Percentiles rank a stretch among this genome's conserved stretches.
Conservation (phyloP, 2,888 invertebrate genomes). For the Netelia virgata region DNA sequence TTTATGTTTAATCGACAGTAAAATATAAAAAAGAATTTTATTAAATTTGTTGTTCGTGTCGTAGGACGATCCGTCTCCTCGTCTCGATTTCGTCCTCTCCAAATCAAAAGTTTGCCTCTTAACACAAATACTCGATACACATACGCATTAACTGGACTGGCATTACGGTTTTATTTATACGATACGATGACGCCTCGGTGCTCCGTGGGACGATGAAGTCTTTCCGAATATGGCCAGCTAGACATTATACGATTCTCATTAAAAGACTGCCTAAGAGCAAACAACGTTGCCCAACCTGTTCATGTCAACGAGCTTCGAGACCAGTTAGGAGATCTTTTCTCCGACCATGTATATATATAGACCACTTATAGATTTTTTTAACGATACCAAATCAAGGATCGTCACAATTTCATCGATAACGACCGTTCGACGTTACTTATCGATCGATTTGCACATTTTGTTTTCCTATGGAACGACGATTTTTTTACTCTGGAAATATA, state of each 20-base stretch:
- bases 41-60: constrained; percentile 34
- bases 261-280: constrained; percentile 43
- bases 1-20: no score
- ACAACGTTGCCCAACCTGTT: constrained; percentile 62
- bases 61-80: constrained; percentile 12
- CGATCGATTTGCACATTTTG: no score
- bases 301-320: constrained; percentile 44
- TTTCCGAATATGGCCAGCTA: constrained; percentile 85
- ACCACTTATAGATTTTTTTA: neutral
- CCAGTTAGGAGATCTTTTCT: constrained; percentile 44
- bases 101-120: neutral
- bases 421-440: no score
- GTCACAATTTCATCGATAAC: neutral
- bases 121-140: constrained; percentile 2
- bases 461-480: no score
- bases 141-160: constrained; percentile 28
- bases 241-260: constrained; percentile 57
- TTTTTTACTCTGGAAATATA: neutral
- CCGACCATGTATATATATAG: constrained; percentile 1
- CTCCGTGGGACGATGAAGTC: constrained; percentile 86
- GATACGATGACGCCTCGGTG: constrained; percentile 84
- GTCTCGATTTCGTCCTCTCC: constrained; percentile 8
- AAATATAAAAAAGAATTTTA: neutral
- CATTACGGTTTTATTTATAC: constrained; percentile 67
- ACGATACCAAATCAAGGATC: neutral